Percentiles rank a stretch among this genome's conserved stretches.
Conservation (phyloP, 2,113 vertebrate species). For the Dicentrarchus labrax region DNA sequence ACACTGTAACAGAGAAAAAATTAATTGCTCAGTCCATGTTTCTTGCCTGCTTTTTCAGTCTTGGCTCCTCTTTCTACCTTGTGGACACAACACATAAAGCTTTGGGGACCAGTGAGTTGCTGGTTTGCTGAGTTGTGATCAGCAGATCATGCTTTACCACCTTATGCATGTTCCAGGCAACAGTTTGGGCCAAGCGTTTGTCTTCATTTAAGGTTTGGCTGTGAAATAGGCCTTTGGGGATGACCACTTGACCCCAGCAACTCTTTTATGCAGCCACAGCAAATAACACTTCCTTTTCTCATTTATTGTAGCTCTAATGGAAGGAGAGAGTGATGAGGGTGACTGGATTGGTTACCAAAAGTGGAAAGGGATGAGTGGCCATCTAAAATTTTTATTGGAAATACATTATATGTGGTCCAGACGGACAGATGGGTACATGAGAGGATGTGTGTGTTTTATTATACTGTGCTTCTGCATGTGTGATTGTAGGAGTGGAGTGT, state of each 20-base stretch:
- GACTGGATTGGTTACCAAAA: slow-evolving; percentile 21
- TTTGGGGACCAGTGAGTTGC: slow-evolving; percentile 10
- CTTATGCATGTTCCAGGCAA: slow-evolving; percentile 61
- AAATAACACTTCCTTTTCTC: slow-evolving; percentile 63
- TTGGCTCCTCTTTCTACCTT: background rate
- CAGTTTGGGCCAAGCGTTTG: slow-evolving; percentile 67
- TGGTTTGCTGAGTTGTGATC: slow-evolving; percentile 45
- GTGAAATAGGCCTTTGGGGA: slow-evolving; percentile 74
- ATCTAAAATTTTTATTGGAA: slow-evolving; percentile 31
- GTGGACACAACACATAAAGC: slow-evolving; percentile 9
- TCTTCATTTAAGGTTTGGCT: slow-evolving; percentile 73
- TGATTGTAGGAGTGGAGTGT: background rate
- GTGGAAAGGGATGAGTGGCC: background rate
- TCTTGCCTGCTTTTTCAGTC: slow-evolving; percentile 2
- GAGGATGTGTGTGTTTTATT: background rate
- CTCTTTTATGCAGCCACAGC: slow-evolving; percentile 56
- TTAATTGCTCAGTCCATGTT: background rate
- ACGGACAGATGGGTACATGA: background rate
- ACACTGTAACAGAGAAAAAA: slow-evolving; percentile 10
- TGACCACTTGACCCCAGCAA: slow-evolving; percentile 68
- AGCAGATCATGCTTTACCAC: slow-evolving; percentile 47
- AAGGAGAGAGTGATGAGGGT: slow-evolving; percentile 21
- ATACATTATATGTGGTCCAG: slow-evolving; percentile 24
- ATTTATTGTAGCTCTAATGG: slow-evolving; percentile 58
- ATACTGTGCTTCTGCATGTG: background rate